Percentiles rank a stretch among this genome's conserved stretches.
These are phyloP conservation scores for Thalassoma bifasciatum DNA, from an alignment of 2,113 vertebrate species.

Conservation along the genomic window DNA sequence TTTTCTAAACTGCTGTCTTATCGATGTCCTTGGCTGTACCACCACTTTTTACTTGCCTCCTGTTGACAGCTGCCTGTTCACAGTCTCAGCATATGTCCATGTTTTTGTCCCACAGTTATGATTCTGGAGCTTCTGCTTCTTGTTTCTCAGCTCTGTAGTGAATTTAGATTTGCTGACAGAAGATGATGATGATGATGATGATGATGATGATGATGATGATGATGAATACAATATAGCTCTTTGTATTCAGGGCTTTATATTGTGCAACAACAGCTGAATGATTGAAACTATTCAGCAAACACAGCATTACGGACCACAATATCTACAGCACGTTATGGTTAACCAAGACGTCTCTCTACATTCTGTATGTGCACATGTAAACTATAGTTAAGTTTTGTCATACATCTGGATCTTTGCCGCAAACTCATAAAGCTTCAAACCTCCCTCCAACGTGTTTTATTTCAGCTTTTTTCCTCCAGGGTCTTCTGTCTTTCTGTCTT, in stretches of 20 bases:
- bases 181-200: slow-evolving; percentile 6
- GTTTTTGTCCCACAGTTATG: not conserved
- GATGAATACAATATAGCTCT: slow-evolving; percentile 39
- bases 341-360: slow-evolving; percentile 44
- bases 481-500: slow-evolving; percentile 41
- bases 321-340: slow-evolving; percentile 49
- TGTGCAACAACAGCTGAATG: slow-evolving; percentile 50
- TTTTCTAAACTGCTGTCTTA: too few relatives aligned
- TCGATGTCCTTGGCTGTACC: too few relatives aligned
- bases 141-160: slow-evolving; percentile 28
- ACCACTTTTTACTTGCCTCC: not conserved
- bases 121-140: slow-evolving; percentile 23
- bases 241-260: slow-evolving; percentile 6
- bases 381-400: slow-evolving; percentile 22
- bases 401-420: slow-evolving; percentile 55
- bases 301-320: slow-evolving; percentile 51
- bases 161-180: slow-evolving; percentile 45
- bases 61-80: not conserved
- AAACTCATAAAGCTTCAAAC: slow-evolving; percentile 30
- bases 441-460: slow-evolving; percentile 38
- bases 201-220: slow-evolving; percentile 3
- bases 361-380: slow-evolving; percentile 44
- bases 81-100: not conserved
- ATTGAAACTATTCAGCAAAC: slow-evolving; percentile 51
- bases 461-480: slow-evolving; percentile 31